Conservation (phyloP, 2,797 vertebrate genomes). For the Molothrus aeneus region DNA sequence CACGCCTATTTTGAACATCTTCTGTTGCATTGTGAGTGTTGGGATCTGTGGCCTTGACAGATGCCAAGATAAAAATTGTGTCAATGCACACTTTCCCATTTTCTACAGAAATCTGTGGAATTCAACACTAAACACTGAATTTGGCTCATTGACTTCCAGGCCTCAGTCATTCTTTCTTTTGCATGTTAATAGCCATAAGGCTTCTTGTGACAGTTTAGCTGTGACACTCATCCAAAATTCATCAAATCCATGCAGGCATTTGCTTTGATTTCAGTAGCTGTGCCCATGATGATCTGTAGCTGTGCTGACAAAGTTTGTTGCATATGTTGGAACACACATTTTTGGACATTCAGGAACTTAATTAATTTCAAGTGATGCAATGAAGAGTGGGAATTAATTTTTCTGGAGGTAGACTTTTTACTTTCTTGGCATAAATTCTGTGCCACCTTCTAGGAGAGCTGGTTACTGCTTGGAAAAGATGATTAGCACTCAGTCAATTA, state of each 20-base stretch:
- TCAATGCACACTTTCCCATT: not conserved
- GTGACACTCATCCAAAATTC: not conserved
- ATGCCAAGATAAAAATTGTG: not conserved
- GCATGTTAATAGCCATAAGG: not conserved
- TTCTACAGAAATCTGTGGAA: not conserved
- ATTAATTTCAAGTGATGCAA: not conserved
- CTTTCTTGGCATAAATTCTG: not conserved
- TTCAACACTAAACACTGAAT: not conserved
- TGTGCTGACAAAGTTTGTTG: not conserved
- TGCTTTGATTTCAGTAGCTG: not conserved
- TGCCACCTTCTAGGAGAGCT: not conserved
- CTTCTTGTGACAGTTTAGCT: not conserved
- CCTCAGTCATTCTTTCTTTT: not conserved
- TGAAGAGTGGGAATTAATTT: not conserved
- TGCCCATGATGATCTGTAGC: not conserved
- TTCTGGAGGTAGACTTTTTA: not conserved
- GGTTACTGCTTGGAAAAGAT: not conserved
- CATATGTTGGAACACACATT: not conserved
- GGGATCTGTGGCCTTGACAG: not conserved
- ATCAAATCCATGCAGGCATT: not conserved
- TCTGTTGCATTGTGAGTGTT: not conserved
- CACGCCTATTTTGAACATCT: not conserved
- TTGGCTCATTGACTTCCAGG: not conserved
- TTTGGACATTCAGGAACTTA: not conserved
- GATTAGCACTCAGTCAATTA: not conserved